A percentile compares a stretch with the other conserved stretches of the same genome.
These are phyloP conservation scores for Zaprionus lachaisei DNA, from an alignment of 1,140 invertebrate species.

Conservation along the genomic window DNA sequence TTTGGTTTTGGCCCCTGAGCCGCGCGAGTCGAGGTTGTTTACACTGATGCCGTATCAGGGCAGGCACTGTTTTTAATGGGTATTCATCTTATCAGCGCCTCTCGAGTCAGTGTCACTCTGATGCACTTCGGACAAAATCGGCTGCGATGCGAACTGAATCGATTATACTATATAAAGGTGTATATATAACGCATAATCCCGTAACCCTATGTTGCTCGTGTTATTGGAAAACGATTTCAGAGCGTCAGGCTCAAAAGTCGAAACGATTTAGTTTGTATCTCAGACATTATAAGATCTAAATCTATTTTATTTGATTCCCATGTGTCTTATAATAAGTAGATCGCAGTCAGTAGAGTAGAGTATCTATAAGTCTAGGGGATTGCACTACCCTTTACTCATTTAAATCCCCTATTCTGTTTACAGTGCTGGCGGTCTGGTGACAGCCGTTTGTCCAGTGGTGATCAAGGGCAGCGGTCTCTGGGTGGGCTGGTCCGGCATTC, in stretches of 20 bases:
- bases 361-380: neutral
- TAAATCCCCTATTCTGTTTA: conserved; percentile 16
- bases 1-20: conserved; percentile 32
- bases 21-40: conserved; percentile 62
- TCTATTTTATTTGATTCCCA: no score
- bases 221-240: neutral
- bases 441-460: conserved; percentile 95
- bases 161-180: conserved; percentile 16
- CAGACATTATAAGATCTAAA: no score
- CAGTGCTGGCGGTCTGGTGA: conserved; percentile 94
- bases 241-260: neutral
- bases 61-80: conserved; percentile 55
- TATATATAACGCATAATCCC: neutral
- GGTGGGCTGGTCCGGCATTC: conserved; percentile 96
- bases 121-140: conserved; percentile 71
- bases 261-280: no score
- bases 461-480: conserved; percentile 93
- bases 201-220: neutral
- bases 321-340: no score
- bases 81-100: conserved; percentile 58
- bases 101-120: conserved; percentile 54
- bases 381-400: neutral
- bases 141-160: conserved; percentile 38
- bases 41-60: conserved; percentile 58
- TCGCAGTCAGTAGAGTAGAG: neutral